Conservation (phyloP, 2,888 invertebrate species). For the Phortica magna region DNA sequence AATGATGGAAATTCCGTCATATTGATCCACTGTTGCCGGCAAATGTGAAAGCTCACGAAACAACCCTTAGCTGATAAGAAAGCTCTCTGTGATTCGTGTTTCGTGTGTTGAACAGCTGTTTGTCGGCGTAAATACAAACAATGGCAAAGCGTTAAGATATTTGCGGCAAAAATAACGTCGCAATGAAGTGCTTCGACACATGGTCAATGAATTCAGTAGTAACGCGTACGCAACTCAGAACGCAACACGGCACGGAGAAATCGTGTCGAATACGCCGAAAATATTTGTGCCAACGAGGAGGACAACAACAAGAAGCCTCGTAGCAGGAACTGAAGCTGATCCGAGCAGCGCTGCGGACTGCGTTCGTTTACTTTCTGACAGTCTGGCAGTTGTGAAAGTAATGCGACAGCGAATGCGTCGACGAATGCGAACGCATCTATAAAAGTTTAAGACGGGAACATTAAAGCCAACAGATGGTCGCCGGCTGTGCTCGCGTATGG, state of each 20-base stretch:
- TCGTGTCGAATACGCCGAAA: too few species aligned
- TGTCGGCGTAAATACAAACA: constrained; percentile 12
- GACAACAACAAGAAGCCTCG: background rate
- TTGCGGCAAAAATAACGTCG: constrained; percentile 9
- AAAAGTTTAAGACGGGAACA: constrained; percentile 53
- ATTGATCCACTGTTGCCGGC: constrained; percentile 31
- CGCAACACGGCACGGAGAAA: background rate
- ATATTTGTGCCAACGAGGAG: background rate
- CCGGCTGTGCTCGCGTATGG: constrained; percentile 29
- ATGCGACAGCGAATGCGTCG: background rate
- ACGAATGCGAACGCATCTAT: constrained; percentile 48
- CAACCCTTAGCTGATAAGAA: constrained; percentile 36
- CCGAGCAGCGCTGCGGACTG: constrained; percentile 53
- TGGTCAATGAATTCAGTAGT: constrained; percentile 3
- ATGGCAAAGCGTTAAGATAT: background rate
- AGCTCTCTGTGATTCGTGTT: constrained; percentile 2
- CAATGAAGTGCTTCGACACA: background rate
- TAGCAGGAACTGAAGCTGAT: background rate
- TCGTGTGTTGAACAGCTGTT: constrained; percentile 17
- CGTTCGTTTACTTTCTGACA: constrained; percentile 8
- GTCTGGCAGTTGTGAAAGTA: constrained; percentile 6
- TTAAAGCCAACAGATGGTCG: constrained; percentile 68
- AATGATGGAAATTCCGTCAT: constrained; percentile 51
- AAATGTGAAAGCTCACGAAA: constrained; percentile 27
- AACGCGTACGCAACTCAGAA: constrained; percentile 2